Evolutionary conservation across 2,113 vertebrate species (phyloP), one percentile per base, ranked within the genome.

Genomic region (Panthera uncia): DNA sequence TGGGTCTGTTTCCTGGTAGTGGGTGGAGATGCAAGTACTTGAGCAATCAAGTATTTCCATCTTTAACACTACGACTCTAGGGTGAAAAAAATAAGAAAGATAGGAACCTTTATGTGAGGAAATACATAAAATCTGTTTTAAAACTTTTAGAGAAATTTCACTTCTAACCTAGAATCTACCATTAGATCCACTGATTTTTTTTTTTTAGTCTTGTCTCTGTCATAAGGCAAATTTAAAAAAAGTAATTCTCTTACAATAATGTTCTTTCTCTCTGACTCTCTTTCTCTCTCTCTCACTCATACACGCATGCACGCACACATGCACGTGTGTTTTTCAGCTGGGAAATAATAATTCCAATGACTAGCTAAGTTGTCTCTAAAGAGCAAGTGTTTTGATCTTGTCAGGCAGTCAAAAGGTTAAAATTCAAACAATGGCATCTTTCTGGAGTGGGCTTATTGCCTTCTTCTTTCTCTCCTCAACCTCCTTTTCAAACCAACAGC

Each of bases 91-190:
- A 29, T 23, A 95, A 79, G 91, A 76, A 61, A 69, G n/a, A 61
- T 68, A 65, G 96, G 78, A 93, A 81, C 16, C 52, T 65, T 61
- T 65, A 41, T 76, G 52, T 52, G 74, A 74, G 65, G 16, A 96
- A 88, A 88, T 36, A 90, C 15, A 81, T 50, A 68, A 78, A 90
- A 81, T n/a, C 19, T 41, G 80, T 66, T 97, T 79, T 19, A 52
- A 66, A 89, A 90, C 12, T 63, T 92, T 90, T 29, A 95, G 55
- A 95, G 76, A 84, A 95, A 95, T 93, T 86, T 55, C 27, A 93
- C 50, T 91, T 93, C 48, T 91, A 94, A 95, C 27, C 25, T 41
- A 95, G 76, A 9, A 92, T 89, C 87, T 85, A 97, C 85, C 33
- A 95, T 86, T 68, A 86, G 33, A 73, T 23, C 3, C 41, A 41